Conservation (phyloP, 2,888 invertebrate genomes). For the Amblyteles armatorius region DNA sequence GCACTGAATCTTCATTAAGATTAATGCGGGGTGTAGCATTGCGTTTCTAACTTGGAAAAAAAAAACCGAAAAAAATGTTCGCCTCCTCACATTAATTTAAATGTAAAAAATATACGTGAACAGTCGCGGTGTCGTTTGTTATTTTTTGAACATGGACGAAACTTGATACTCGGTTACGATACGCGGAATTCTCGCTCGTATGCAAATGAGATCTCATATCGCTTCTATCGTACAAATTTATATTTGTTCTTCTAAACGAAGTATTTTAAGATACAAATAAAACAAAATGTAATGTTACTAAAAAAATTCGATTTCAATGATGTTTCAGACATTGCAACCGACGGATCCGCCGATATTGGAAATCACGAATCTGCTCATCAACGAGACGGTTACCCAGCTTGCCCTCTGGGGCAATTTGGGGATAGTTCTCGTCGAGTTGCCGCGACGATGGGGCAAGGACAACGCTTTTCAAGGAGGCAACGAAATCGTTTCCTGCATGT, state of each 20-base stretch:
- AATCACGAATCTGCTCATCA: slow-evolving; percentile 89
- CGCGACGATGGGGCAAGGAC: slow-evolving; percentile 89
- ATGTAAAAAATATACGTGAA: no score
- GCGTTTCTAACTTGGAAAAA: neutral
- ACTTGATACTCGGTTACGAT: no score
- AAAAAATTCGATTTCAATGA: slow-evolving; percentile 6
- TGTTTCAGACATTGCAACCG: slow-evolving; percentile 89
- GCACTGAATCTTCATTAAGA: slow-evolving; percentile 15
- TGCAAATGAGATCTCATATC: no score
- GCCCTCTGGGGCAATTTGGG: slow-evolving; percentile 90
- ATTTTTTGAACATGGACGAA: no score
- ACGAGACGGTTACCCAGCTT: slow-evolving; percentile 88
- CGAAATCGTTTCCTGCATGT: slow-evolving; percentile 90
- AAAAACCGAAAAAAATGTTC: neutral
- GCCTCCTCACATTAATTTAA: no score
- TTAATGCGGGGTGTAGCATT: neutral
- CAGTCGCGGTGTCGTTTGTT: no score
- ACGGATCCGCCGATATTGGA: slow-evolving; percentile 89
- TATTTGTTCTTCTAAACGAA: no score
- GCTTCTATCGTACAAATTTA: no score
- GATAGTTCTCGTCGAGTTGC: slow-evolving; percentile 90
- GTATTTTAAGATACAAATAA: neutral
- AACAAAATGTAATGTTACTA: neutral
- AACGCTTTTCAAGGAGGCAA: slow-evolving; percentile 90
- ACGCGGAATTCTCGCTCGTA: no score